Conservation (phyloP, 2,113 vertebrate species). For the Pteruthius melanotis region DNA sequence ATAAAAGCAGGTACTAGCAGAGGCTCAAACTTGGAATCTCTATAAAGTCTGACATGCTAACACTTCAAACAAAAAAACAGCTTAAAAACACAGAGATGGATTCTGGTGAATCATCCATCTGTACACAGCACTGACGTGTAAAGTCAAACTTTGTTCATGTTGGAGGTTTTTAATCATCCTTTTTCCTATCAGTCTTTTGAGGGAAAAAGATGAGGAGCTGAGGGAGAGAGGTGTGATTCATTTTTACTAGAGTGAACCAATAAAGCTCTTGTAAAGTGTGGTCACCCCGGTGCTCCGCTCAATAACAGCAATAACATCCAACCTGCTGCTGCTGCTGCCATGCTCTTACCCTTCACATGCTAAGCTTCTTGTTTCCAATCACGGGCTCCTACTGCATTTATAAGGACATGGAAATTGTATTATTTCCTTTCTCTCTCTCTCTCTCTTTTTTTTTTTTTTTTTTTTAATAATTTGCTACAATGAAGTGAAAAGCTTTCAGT, state of each 20-base stretch:
- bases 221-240: slow-evolving; percentile 29
- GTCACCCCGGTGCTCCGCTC: slow-evolving; percentile 6
- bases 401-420: background rate
- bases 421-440: background rate
- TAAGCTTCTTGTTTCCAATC: slow-evolving; percentile 32
- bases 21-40: background rate
- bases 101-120: slow-evolving; percentile 48
- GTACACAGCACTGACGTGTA: slow-evolving; percentile 4
- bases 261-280: slow-evolving; percentile 22
- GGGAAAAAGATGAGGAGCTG: background rate
- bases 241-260: slow-evolving; percentile 36
- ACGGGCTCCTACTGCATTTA: background rate
- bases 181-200: slow-evolving; percentile 24
- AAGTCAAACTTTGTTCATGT: background rate
- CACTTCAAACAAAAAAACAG: slow-evolving; percentile 26
- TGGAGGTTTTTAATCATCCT: slow-evolving; percentile 26
- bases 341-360: background rate
- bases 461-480: background rate
- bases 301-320: slow-evolving; percentile 23
- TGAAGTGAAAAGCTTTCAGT: slow-evolving; percentile 2
- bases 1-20: slow-evolving; percentile 23
- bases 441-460: background rate
- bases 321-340: background rate
- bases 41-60: slow-evolving; percentile 3
- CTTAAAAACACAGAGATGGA: background rate